Evolutionary conservation across 1,140 invertebrate species (phyloP), one percentile per base, ranked within the genome.

Genomic region (Monomorium pharaonis): DNA sequence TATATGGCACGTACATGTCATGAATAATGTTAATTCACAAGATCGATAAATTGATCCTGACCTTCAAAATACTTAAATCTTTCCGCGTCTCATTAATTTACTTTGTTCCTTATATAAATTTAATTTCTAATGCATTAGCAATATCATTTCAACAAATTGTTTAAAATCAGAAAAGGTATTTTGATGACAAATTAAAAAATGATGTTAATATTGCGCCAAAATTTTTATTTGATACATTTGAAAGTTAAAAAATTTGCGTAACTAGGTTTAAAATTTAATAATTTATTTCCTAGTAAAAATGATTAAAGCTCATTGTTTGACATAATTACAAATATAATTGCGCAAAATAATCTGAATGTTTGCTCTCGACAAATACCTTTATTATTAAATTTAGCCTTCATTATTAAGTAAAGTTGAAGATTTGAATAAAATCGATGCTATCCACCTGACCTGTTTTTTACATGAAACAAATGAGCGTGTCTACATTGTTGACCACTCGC

Each of bases 401-500:
- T 70, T 70, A 72, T 81, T 83, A 74, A 56, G 27, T 58, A 74
- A 83, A 54, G 44, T 27, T 0, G 24, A 14, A 9, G 74, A 83
- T 83, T 83, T 83, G 42, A 83, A 83, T 74, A 83, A 83, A 83
- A 83, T 83, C 78, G 42, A 83, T 83, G 33, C 33, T 69, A 74
- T 74, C 67, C 54, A 54, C 51, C 47, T 83, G 78, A 83, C 78
- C 78, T 2, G 30, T 67, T 83, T 83, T 81, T 83, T 72, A 58
- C 14, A 5, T 47, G 27, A 83, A 70, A 81, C 62, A 30, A 80
- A 69, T 14, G 14, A 65, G 60, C 58, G 42, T 62, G 74, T 44
- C 33, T 4, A 24, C 27, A 44, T 44, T 30, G 62, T 72, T 70
- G 33, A 16, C 42, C 30, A 83, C 33, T 18, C 16, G 60, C 18